Evolutionary conservation across 2,113 vertebrate genomes (phyloP).

Genomic region (Mormyrus iriodes): DNA sequence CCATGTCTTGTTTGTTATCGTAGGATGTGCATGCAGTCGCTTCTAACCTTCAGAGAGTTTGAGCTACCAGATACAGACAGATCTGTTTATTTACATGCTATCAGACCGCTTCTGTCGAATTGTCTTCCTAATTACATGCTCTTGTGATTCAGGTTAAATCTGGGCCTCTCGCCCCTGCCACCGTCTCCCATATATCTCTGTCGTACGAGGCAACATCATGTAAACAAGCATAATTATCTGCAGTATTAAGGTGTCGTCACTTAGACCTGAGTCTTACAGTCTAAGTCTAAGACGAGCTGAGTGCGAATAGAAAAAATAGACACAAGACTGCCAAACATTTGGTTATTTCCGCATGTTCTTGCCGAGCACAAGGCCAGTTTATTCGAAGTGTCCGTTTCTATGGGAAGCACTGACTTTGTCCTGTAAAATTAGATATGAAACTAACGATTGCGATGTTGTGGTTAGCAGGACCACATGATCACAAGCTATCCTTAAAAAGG

Average conservation of each 20-base stretch:
- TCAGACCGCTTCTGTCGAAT: background rate
- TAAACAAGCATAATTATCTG: background rate
- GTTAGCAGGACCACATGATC: background rate
- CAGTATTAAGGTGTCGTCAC: background rate
- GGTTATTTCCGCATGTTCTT: background rate
- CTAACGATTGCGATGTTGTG: background rate
- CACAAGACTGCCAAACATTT: background rate
- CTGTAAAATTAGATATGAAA: conserved; percentile 15
- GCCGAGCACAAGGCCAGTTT: background rate
- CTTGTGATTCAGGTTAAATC: background rate
- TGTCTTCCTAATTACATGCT: background rate
- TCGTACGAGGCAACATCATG: background rate
- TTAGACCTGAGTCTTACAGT: background rate
- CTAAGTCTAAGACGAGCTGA: background rate
- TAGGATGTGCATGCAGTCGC: background rate
- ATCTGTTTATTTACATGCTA: background rate
- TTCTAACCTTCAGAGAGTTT: background rate
- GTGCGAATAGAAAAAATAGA: background rate
- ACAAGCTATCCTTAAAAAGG: background rate
- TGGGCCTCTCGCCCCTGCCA: background rate
- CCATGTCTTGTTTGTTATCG: background rate
- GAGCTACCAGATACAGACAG: background rate
- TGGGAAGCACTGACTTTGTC: conserved; percentile 7
- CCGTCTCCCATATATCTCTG: background rate
- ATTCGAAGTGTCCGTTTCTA: background rate